Percentiles rank a stretch among this genome's conserved stretches.
phyloP scores from a whole-genome alignment of 2,888 invertebrate species.

The Agriopis leucophaearia region DNA sequence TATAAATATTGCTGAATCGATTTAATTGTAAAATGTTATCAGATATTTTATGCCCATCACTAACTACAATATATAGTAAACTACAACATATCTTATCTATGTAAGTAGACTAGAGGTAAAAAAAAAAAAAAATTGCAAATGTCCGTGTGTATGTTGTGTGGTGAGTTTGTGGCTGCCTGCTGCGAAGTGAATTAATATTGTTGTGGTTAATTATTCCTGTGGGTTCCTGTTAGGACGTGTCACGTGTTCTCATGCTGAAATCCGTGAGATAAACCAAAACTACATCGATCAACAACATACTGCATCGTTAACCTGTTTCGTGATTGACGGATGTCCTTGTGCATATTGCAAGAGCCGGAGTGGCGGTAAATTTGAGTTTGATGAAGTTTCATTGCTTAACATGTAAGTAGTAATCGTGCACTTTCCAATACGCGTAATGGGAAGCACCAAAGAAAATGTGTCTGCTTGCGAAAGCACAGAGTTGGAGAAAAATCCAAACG shows the following conservation, averaged over 20 bases:
- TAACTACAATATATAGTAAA: not conserved
- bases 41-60: not conserved
- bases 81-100: not conserved
- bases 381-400: conserved; percentile 58
- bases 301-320: conserved; percentile 82
- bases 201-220: conserved; percentile 24
- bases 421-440: conserved; percentile 66
- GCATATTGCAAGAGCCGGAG: conserved; percentile 78
- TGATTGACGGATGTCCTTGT: conserved; percentile 85
- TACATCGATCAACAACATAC: conserved; percentile 56
- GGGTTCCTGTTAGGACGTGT: conserved; percentile 20
- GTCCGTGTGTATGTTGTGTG: conserved; percentile 30
- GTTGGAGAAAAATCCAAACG: conserved; percentile 61
- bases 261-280: not conserved
- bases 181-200: conserved; percentile 18
- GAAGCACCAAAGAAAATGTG: conserved; percentile 74
- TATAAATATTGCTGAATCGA: no score
- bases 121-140: conserved; percentile 36
- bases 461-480: conserved; percentile 62
- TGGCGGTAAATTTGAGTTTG: conserved; percentile 84
- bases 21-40: not conserved
- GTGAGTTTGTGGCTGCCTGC: conserved; percentile 12
- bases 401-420: conserved; percentile 57
- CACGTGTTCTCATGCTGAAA: conserved; percentile 2
- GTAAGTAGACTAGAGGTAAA: no score